Percentiles rank a stretch among this genome's conserved stretches.
These are phyloP conservation scores for Hydractinia echinata DNA, from an alignment of 30 jellyfish, hydroid and myxozoan genomes.

Conservation along the genomic window DNA sequence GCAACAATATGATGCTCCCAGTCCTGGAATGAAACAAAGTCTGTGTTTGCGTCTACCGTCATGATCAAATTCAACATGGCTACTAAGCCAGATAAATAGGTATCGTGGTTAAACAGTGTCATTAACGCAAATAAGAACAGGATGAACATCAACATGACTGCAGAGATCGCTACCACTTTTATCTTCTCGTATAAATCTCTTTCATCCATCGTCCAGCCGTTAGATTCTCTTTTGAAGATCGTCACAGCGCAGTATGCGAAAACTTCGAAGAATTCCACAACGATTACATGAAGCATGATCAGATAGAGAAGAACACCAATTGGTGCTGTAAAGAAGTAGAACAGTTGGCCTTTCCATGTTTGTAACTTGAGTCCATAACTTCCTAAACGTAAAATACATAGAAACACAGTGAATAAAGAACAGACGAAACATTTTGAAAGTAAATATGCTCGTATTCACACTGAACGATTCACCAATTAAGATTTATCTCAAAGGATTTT, in stretches of 20 bases:
- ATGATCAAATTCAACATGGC: neutral
- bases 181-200: neutral
- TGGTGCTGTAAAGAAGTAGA: conserved; percentile 10
- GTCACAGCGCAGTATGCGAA: neutral
- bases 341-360: conserved; percentile 24
- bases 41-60: neutral
- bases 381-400: neutral
- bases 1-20: conserved; percentile 8
- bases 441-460: too few species aligned
- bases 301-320: conserved; percentile 8
- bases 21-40: too few species aligned
- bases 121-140: neutral
- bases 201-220: conserved; percentile 10
- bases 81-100: conserved; percentile 1
- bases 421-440: neutral
- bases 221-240: neutral
- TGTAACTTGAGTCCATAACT: conserved; percentile 2
- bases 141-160: neutral
- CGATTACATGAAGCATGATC: conserved; percentile 2
- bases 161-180: conserved; percentile 11
- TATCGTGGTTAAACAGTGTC: neutral
- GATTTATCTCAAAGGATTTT: too few species aligned
- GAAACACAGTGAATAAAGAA: neutral
- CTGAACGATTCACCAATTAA: too few species aligned
- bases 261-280: neutral